These are phyloP conservation scores for Pyrrhia umbra DNA, from an alignment of 2,888 invertebrate species.

Conservation along the genomic window DNA sequence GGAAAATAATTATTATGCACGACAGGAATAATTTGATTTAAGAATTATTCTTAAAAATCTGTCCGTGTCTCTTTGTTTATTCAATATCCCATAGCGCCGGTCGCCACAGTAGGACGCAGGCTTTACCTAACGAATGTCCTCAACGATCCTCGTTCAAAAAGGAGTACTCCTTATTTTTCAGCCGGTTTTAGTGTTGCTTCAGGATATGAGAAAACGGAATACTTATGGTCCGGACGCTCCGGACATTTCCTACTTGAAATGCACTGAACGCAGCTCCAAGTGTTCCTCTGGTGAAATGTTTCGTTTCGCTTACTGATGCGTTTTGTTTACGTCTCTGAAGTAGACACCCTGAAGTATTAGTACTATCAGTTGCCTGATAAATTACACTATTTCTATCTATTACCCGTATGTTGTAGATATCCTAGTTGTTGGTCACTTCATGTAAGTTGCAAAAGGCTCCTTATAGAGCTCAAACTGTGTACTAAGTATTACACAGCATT, in stretches of 20 bases:
- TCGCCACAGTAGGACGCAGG: conserved; percentile 1
- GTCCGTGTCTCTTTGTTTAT: no score
- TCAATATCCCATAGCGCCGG: background rate
- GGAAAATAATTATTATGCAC: no score
- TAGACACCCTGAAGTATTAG: conserved; percentile 4
- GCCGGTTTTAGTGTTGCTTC: conserved; percentile 48
- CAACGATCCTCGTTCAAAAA: conserved; percentile 46
- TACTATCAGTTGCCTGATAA: background rate
- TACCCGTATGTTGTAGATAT: background rate
- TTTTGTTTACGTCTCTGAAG: conserved; percentile 42
- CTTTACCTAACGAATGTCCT: conserved; percentile 46
- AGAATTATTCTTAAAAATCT: background rate
- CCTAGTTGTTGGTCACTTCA: background rate
- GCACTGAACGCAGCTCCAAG: conserved; percentile 13
- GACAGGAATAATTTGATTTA: no score
- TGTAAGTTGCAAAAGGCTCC: background rate
- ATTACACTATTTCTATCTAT: background rate
- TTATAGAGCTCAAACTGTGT: no score
- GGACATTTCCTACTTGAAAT: conserved; percentile 44
- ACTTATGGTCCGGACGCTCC: conserved; percentile 45
- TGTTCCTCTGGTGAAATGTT: conserved; percentile 14
- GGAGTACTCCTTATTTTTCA: conserved; percentile 53
- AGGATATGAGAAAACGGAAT: conserved; percentile 61
- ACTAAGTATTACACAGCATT: no score
- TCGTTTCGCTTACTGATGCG: conserved; percentile 26